phyloP scores from a whole-genome alignment of 2,888 invertebrate species.

The Agrilus cyanescens region DNA sequence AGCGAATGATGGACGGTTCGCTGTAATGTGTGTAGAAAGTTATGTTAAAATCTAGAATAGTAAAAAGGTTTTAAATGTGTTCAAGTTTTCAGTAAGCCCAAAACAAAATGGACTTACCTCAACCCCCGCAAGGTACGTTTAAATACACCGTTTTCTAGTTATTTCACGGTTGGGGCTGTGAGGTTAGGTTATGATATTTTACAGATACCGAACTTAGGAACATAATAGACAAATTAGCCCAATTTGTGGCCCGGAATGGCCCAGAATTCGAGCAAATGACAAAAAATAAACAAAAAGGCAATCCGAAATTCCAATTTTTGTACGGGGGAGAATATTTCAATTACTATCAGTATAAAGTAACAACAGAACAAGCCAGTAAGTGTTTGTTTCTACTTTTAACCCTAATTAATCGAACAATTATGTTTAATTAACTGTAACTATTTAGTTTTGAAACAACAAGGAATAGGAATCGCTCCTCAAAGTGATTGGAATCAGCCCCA shows the following conservation, averaged over 20 bases:
- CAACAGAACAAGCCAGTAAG: slow-evolving; percentile 88
- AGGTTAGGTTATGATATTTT: slow-evolving; percentile 20
- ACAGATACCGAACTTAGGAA: slow-evolving; percentile 87
- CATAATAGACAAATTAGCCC: slow-evolving; percentile 96
- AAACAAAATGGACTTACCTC: slow-evolving; percentile 38
- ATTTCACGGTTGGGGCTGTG: slow-evolving; percentile 4
- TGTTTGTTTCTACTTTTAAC: slow-evolving; percentile 27
- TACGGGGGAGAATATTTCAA: slow-evolving; percentile 93
- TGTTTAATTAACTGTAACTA: background rate
- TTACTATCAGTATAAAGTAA: slow-evolving; percentile 95
- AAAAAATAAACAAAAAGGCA: slow-evolving; percentile 95
- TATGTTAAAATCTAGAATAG: no score
- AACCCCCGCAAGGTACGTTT: slow-evolving; percentile 49
- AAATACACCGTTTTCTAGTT: slow-evolving; percentile 1
- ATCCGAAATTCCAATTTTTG: slow-evolving; percentile 93
- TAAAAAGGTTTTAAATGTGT: no score
- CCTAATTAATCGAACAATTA: background rate
- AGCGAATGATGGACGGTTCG: no score
- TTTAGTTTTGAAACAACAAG: slow-evolving; percentile 18
- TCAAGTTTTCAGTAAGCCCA: background rate
- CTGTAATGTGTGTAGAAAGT: no score
- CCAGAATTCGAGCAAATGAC: slow-evolving; percentile 99
- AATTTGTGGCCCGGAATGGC: slow-evolving; percentile 97
- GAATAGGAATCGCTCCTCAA: slow-evolving; percentile 11
- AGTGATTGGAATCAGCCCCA: slow-evolving; percentile 28